Evolutionary conservation across 2,888 invertebrate species (phyloP), one percentile per base, ranked within the genome.

Genomic region (Hirtodrosophila duncani): DNA sequence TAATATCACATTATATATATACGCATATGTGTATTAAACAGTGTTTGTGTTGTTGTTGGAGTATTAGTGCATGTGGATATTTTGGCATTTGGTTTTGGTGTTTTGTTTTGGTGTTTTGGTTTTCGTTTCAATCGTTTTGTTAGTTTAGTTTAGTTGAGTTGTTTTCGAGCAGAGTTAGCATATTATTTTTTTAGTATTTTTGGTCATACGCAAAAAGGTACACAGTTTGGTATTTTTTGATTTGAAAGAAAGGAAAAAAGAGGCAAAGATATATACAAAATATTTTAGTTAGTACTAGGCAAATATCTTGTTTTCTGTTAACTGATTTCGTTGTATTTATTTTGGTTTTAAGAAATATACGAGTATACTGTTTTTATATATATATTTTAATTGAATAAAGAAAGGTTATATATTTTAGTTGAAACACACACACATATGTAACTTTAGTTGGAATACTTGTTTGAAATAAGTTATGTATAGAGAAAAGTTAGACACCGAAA

Each of bases 221-320:
- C 66, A 74, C 53, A 63, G 58, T 57, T 65, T 77, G 57, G n/a
- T n/a, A n/a, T n/a, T n/a, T n/a, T n/a, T n/a, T n/a, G n/a, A n/a
- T 75, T 60, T 56, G 50, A 49, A 23, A 56, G 59, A 63, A 60
- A 67, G 59, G 62, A 66, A 81, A 53, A 63, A 72, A 71, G 57
- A 77, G 59, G 62, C 46, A 79, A 68, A 81, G 71, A 77, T 77
- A 77, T 82, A 77, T 77, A 82, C 78, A 71, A 80, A 63, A 77
- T 79, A 68, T 74, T 72, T 77, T 33, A 68, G 63, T 81, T 69
- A 81, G 66, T 80, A 44, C 51, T 38, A 75, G 51, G 67, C 55
- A 71, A 63, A 14, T 34, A 18, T 58, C 48, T 37, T 26, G 23
- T 30, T 29, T 21, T 72, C 36, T 34, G 23, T 37, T 17, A 36